Evolutionary conservation across 2,113 vertebrate species (phyloP).

Genomic region (Acanthisitta chloris): DNA sequence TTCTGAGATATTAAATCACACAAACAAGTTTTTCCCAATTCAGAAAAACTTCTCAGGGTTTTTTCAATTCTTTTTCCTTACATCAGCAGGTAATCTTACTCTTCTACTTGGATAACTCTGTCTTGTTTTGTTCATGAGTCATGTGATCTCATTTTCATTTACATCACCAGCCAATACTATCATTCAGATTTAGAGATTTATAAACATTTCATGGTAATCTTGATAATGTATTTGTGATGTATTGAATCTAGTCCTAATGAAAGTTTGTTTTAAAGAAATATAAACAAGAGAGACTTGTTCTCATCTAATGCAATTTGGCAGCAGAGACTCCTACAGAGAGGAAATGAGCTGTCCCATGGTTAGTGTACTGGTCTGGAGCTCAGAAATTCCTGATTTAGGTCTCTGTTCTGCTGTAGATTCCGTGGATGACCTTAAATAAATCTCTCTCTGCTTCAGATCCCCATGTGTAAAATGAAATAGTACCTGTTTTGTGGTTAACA

Average conservation of each 20-base stretch:
- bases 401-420: neutral
- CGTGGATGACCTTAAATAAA: neutral
- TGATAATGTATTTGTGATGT: constrained; percentile 11
- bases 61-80: neutral
- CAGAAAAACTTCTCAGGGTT: neutral
- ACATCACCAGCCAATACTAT: neutral
- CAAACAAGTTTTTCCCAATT: neutral
- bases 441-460: neutral
- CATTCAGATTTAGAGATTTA: neutral
- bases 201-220: constrained; percentile 9
- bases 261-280: constrained; percentile 38
- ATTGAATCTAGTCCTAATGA: neutral
- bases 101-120: neutral
- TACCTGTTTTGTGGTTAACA: neutral
- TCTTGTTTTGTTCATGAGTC: neutral
- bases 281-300: constrained; percentile 9
- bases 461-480: neutral
- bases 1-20: neutral
- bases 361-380: neutral
- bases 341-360: constrained; percentile 43
- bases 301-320: constrained; percentile 35
- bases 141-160: neutral
- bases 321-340: neutral
- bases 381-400: constrained; percentile 19
- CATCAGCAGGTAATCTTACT: neutral